Percentiles rank a stretch among this genome's conserved stretches.
Conservation (phyloP, 1,140 invertebrate species). For the Camponotus floridanus region DNA sequence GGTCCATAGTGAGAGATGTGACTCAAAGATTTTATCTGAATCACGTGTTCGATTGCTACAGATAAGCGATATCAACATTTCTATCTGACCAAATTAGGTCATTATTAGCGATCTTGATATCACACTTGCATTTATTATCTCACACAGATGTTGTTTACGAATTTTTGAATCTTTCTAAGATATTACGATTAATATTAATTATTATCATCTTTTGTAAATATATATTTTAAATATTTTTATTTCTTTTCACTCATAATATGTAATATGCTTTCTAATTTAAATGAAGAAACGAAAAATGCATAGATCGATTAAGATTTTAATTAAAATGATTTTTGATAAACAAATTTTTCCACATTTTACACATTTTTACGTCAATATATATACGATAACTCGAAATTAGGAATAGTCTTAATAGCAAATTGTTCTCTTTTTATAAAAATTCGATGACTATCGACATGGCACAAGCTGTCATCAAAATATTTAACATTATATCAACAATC, state of each 20-base stretch:
- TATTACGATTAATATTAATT: not conserved
- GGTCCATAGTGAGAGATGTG: not conserved
- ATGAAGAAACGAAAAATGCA: not conserved
- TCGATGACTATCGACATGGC: not conserved
- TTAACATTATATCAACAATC: conserved; percentile 24
- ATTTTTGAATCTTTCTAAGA: not conserved
- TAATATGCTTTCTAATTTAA: too few relatives aligned
- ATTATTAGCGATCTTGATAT: not conserved
- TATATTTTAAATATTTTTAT: not conserved
- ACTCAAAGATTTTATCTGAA: not conserved
- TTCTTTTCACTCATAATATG: not conserved
- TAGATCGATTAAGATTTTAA: not conserved
- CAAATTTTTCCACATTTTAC: not conserved
- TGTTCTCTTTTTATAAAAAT: not conserved
- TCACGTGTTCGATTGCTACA: not conserved
- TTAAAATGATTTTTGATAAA: not conserved
- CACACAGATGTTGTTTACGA: not conserved
- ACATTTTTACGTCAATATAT: too few relatives aligned
- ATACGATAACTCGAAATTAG: not conserved
- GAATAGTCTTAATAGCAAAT: not conserved
- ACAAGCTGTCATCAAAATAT: not conserved
- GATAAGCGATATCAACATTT: conserved; percentile 3
- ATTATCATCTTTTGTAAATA: not conserved
- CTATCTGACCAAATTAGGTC: not conserved
- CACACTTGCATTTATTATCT: not conserved